Percentiles rank a stretch among this genome's conserved stretches.
These are phyloP conservation scores for Ceratina calcarata DNA, from an alignment of 1,140 invertebrate genomes.

Conservation along the genomic window DNA sequence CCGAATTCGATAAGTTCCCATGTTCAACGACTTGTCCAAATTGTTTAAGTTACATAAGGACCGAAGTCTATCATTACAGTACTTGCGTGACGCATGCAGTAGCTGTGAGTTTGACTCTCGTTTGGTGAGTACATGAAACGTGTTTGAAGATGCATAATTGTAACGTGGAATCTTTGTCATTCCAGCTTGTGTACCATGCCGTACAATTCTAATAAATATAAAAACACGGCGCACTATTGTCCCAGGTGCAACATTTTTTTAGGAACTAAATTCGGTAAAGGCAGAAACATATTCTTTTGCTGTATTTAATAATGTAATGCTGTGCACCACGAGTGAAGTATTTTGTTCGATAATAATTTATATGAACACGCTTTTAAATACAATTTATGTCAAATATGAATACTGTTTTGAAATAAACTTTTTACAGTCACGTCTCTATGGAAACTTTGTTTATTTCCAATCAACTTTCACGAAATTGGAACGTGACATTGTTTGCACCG, in stretches of 20 bases:
- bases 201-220: conserved; percentile 14
- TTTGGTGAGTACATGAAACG: conserved; percentile 29
- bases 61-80: conserved; percentile 20
- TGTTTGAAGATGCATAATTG: neutral
- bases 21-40: conserved; percentile 34
- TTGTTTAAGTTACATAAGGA: conserved; percentile 42
- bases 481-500: neutral
- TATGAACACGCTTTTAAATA: neutral
- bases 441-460: neutral
- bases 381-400: neutral
- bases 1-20: conserved; percentile 18
- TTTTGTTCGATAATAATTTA: neutral
- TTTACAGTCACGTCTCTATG: neutral
- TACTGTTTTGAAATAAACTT: too few relatives aligned
- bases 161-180: neutral
- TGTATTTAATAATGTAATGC: neutral
- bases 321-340: neutral
- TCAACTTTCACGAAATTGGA: neutral
- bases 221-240: conserved; percentile 33
- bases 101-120: conserved; percentile 15
- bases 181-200: conserved; percentile 35
- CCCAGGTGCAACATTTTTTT: conserved; percentile 41
- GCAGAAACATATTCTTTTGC: neutral
- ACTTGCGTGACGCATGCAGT: conserved; percentile 14
- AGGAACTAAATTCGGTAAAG: conserved; percentile 27